These are phyloP conservation scores for Dolichotis patagonum DNA, from an alignment of 2,113 vertebrate genomes.

Conservation along the genomic window DNA sequence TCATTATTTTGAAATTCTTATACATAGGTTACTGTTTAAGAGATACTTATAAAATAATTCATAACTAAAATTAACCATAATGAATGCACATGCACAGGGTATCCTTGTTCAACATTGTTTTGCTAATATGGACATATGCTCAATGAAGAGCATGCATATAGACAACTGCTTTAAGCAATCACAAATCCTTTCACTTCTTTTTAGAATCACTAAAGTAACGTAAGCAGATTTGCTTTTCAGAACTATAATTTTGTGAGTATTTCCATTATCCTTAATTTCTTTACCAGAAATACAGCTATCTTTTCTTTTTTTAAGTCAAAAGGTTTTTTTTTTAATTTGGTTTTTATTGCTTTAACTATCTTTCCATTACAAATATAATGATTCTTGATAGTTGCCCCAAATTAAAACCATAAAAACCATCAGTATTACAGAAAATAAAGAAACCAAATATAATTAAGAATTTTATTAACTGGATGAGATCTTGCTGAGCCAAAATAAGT, in stretches of 20 bases:
- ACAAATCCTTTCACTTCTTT: background rate
- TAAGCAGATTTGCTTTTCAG: conserved; percentile 50
- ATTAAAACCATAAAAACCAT: conserved; percentile 53
- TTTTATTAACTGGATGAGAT: conserved; percentile 40
- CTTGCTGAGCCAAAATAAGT: conserved; percentile 42
- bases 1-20: background rate
- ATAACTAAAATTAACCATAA: background rate
- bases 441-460: conserved; percentile 53
- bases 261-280: conserved; percentile 71
- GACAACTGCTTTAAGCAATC: background rate
- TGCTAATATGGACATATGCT: background rate
- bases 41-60: background rate
- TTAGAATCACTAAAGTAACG: background rate
- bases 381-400: conserved; percentile 53
- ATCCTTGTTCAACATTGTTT: background rate
- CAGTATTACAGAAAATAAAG: conserved; percentile 21
- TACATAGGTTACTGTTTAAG: background rate
- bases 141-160: background rate
- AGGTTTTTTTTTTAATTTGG: conserved; percentile 42
- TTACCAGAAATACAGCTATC: conserved; percentile 34
- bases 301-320: conserved; percentile 61
- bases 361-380: conserved; percentile 42
- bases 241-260: conserved; percentile 48
- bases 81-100: background rate
- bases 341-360: conserved; percentile 22